Base-by-base conservation (phyloP, 2,888 invertebrate genomes). In the Heteromurus nitidus region DNA sequence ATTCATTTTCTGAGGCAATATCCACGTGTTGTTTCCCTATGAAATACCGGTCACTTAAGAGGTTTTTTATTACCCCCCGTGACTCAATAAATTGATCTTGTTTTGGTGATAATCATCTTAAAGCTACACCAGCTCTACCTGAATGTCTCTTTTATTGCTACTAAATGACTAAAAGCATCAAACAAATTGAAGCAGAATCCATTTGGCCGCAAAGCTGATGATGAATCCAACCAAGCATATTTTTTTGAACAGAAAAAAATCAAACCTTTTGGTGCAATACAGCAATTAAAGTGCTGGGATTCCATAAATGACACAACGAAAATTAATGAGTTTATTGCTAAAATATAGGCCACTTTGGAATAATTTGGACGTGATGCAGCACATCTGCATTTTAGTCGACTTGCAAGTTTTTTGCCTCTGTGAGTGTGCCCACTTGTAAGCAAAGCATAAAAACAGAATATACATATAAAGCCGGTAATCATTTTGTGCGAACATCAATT, bases 331-430 rank as follows among this genome's bases (percentile, higher is more conserved):
- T 65, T 74, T 53, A 65, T 74, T 74, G 16, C 18, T 55, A 18
- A 20, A 55, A 74, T 42, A 62, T 73, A 53, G 65, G 65, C 42
- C 65, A 65, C 24, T 26, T 65, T 42, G 3, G 55, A 65, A 65
- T 74, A 65, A 74, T 74, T 65, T 55, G 53, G 31, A 28, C n/a
- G 36, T 16, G n/a, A n/a, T n/a, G n/a, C n/a, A n/a, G n/a, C n/a
- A n/a, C n/a, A n/a, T n/a, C n/a, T n/a, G n/a, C n/a, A n/a, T n/a
- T n/a, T n/a, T n/a, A n/a, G n/a, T n/a, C 36, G 3, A 69, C 28
- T 22, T 53, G 24, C n/a, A 28, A 26, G 47, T 47, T 47, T 20
- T 69, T 50, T 69, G 16, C 5, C 20, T 28, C 11, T 18, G n/a
- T 47, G 47, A 28, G 13, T 60, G 3, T 5, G 28, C 9, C 22